Evolutionary conservation across 1,140 invertebrate species (phyloP), one percentile per base, ranked within the genome.

Genomic region (Mycetomoellerius zeteki): DNA sequence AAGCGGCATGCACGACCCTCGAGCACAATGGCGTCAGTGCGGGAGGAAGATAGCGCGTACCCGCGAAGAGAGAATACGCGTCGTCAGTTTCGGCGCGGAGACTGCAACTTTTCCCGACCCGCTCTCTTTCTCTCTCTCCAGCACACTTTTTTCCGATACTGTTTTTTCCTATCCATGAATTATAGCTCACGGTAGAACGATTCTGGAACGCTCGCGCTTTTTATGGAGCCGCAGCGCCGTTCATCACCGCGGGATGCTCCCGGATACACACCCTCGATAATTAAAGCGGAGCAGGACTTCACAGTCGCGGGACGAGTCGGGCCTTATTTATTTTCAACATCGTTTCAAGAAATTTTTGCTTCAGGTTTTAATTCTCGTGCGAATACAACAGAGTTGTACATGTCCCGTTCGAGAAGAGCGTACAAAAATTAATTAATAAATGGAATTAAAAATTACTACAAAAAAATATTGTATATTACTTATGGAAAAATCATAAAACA

Each of bases 121-220:
- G 86, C 85, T 87, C 27, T 21, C 62, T 54, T 12, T 27, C 21
- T 27, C 78, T 10, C 54, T 56, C 54, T 8, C 24, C 5, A 50
- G 65, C 80, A 62, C 69, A 75, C 69, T 84, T 84, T 84, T 84
- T 84, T 71, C 69, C 78, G 76, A 89, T 67, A 88, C 86, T 86
- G 89, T 89, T 75, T 69, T 58, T 90, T 64, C 56, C 85, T 71
- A 85, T 88, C 92, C 87, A 91, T 92, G 89, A 92, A 89, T 92
- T 91, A 91, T 91, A 88, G 89, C 91, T 76, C 62, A 30, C 62
- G 65, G 50, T 85, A 50, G 65, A 43, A 72, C 47, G 69, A 37
- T 27, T 67, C 72, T 77, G 33, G 72, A 89, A 75, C 64, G 62
- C 60, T 67, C 50, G 87, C 27, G 60, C 69, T 87, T 82, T 87